Evolutionary conservation across 2,113 vertebrate genomes (phyloP).

Genomic region (Gulo gulo): DNA sequence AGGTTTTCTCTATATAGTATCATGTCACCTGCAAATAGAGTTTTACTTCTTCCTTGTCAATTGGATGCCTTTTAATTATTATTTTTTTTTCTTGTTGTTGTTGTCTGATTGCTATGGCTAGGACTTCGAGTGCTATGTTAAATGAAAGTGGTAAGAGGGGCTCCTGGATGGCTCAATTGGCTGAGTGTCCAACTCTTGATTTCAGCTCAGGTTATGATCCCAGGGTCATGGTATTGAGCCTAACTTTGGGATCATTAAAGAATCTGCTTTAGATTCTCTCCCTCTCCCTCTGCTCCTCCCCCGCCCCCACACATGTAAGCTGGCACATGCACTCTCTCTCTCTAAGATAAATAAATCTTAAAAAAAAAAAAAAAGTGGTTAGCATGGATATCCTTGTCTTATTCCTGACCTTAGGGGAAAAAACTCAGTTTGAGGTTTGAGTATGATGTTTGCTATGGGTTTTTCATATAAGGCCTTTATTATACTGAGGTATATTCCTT

Average conservation of each 20-base stretch:
- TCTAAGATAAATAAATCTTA: not conserved
- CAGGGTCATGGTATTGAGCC: not conserved
- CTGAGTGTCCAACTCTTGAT: not conserved
- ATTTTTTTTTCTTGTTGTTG: not conserved
- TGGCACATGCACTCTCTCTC: not conserved
- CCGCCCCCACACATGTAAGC: fast-evolving
- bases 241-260: not conserved
- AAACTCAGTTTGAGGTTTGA: not conserved
- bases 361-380: not conserved
- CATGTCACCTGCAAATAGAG: too few relatives aligned
- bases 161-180: not conserved
- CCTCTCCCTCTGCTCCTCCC: not conserved
- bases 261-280: not conserved
- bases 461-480: not conserved
- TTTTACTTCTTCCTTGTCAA: too few relatives aligned
- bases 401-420: not conserved
- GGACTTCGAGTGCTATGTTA: not conserved
- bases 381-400: not conserved
- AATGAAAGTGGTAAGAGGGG: not conserved
- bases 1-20: not conserved
- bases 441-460: not conserved
- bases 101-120: not conserved
- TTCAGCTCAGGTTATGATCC: not conserved
- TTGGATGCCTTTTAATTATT: too few relatives aligned
- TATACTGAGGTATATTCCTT: not conserved